A percentile compares a stretch with the other conserved stretches of the same genome.
Evolutionary conservation across 2,113 vertebrate genomes (phyloP).

Genomic region (Aspiorhynchus laticeps): DNA sequence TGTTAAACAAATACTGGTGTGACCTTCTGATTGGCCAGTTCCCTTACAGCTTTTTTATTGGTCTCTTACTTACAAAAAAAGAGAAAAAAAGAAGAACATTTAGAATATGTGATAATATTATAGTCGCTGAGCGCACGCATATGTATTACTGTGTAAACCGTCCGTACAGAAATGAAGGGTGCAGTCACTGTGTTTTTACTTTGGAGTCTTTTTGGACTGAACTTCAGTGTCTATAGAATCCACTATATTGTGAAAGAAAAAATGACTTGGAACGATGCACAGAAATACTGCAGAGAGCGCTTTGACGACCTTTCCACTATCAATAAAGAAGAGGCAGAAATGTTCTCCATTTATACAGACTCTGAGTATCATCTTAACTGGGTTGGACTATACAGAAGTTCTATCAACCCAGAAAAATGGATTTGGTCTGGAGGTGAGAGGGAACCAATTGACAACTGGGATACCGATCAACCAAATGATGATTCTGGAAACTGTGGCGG

Average conservation of each 20-base stretch:
- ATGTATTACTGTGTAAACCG: not conserved
- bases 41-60: not conserved
- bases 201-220: not conserved
- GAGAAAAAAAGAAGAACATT: too few relatives aligned
- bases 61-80: not conserved
- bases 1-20: not conserved
- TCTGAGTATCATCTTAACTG: not conserved
- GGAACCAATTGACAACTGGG: not conserved
- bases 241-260: not conserved
- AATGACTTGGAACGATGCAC: constrained; percentile 7
- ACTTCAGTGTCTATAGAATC: not conserved
- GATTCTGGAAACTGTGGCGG: not conserved
- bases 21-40: not conserved
- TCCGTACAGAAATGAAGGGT: not conserved
- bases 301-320: constrained; percentile 8
- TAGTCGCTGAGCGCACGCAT: not conserved
- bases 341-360: not conserved
- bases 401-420: not conserved
- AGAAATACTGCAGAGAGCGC: constrained; percentile 13
- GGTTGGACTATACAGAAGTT: not conserved
- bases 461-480: accelerated
- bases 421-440: constrained; percentile 16
- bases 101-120: not conserved
- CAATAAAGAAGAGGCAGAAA: not conserved
- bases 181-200: not conserved